A percentile compares a stretch with the other conserved stretches of the same genome.
phyloP scores from a whole-genome alignment of 2,888 invertebrate species.

The Andricus curvator region DNA sequence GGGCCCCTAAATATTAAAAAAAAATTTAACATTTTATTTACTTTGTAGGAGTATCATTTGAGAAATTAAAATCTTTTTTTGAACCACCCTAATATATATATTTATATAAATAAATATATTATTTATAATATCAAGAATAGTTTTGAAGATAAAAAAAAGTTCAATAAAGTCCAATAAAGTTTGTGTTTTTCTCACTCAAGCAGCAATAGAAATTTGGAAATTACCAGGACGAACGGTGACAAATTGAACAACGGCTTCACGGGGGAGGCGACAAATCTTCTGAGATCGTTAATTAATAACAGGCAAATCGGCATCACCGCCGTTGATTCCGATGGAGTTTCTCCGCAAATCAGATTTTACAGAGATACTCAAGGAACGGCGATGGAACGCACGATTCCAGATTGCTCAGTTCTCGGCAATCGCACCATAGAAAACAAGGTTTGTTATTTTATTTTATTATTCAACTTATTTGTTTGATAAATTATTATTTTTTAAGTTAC shows the following conservation, averaged over 20 bases:
- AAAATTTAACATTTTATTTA: too few relatives aligned
- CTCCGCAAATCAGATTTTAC: conserved; percentile 82
- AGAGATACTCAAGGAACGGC: conserved; percentile 81
- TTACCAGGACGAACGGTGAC: conserved; percentile 75
- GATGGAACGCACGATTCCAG: conserved; percentile 78
- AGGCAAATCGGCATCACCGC: conserved; percentile 85
- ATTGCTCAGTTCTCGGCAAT: conserved; percentile 73
- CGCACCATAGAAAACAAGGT: conserved; percentile 76
- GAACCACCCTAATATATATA: too few relatives aligned
- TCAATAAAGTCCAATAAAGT: conserved; percentile 9
- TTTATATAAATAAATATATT: too few relatives aligned
- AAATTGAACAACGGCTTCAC: conserved; percentile 73
- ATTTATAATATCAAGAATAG: not conserved
- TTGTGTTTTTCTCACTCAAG: conserved; percentile 26
- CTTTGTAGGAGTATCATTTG: too few relatives aligned
- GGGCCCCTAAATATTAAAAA: too few relatives aligned
- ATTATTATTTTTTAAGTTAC: too few relatives aligned
- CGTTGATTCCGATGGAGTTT: conserved; percentile 68
- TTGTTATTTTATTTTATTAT: conserved; percentile 13
- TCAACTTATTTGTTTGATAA: too few relatives aligned
- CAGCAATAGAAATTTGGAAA: conserved; percentile 75
- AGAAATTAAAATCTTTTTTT: too few relatives aligned
- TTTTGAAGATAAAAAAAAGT: not conserved
- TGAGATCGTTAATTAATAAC: conserved; percentile 88
- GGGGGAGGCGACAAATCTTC: conserved; percentile 87